Evolutionary conservation across 2,797 vertebrate species (phyloP), one percentile per base, ranked within the genome.

Genomic region (Enteromius fasciolatus): DNA sequence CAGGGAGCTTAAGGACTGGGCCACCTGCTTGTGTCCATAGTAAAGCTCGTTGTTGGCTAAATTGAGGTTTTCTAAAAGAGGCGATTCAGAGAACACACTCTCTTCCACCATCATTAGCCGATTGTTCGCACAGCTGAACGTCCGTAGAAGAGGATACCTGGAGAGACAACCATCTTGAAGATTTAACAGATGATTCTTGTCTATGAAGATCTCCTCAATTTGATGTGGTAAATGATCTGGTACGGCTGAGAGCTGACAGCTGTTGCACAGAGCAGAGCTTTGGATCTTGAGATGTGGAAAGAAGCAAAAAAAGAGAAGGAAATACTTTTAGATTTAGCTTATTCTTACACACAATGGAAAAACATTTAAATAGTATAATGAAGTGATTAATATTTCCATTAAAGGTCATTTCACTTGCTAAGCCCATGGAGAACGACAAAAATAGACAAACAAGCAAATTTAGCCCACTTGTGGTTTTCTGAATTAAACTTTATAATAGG

Each of bases 21-120:
- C 94, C 0, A 94, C 93, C 86, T 94, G 92, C 0, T 85, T 87
- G 85, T 95, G 95, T 82, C 92, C 93, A 61, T 90, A 63, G 0
- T 92, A 85, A 81, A 99, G 95, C 50, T 87, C 68, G 83, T 99
- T 99, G 83, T 96, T 92, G 1, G 95, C 93, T 83, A 99, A 90
- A 82, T 92, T 95, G 3, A 99, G 94, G 57, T 77, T 92, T 4
- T 86, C 87, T 83, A 99, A 89, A 33, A 69, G 87, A 57, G 83
- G 88, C 73, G 91, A 94, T 81, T 87, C 68, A 66, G 89, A 91
- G 88, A 99, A 98, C 72, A 94, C 85, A 0, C 90, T 86, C 0
- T 88, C 80, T 79, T 94, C 87, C 0, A 98, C 69, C 74, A 82
- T 88, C 77, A 92, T 84, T 89, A 99, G 87, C 0, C 1, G 20